Percentiles rank a stretch among this genome's conserved stretches.
These are phyloP conservation scores for Accipiter virgatus DNA, from an alignment of 2,113 vertebrate species.

Conservation along the genomic window DNA sequence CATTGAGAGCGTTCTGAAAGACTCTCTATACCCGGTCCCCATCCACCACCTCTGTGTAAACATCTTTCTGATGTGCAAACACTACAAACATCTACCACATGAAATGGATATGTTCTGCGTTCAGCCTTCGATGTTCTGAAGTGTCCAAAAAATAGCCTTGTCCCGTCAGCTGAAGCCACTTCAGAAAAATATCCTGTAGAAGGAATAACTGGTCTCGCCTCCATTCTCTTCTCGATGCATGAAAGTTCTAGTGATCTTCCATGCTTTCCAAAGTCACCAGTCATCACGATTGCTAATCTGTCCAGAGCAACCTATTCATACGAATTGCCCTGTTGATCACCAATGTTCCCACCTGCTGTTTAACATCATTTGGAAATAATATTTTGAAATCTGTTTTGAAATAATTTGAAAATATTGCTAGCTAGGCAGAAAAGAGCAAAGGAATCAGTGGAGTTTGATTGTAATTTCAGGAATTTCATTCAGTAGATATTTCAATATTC, in stretches of 20 bases:
- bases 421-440: background rate
- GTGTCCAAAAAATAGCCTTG: background rate
- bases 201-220: background rate
- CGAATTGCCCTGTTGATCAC: background rate
- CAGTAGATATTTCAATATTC: background rate
- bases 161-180: background rate
- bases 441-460: background rate
- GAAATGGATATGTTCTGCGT: background rate
- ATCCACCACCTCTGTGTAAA: background rate
- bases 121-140: background rate
- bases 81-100: background rate
- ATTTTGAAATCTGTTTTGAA: conserved; percentile 18
- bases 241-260: background rate
- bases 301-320: background rate
- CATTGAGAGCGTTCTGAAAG: background rate
- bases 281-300: background rate
- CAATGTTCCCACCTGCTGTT: background rate
- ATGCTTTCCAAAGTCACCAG: background rate
- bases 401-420: conserved; percentile 1
- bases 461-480: background rate
- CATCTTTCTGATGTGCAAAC: background rate
- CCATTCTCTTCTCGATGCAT: background rate
- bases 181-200: background rate
- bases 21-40: background rate
- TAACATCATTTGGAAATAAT: background rate